These are phyloP conservation scores for Drosophila suboccidentalis DNA, from an alignment of 2,888 invertebrate genomes.

Conservation along the genomic window DNA sequence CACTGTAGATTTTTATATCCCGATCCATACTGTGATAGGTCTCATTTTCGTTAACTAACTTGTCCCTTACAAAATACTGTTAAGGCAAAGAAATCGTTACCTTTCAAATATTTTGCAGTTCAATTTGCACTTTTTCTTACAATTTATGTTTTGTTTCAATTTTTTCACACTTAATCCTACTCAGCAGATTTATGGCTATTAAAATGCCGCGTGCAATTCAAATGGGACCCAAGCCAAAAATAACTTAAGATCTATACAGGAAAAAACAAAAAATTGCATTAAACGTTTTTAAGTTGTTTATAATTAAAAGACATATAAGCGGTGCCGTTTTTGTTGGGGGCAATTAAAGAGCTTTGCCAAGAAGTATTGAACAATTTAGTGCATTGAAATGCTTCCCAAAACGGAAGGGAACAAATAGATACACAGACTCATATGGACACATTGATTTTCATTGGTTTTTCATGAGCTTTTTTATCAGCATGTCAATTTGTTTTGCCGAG, in stretches of 20 bases:
- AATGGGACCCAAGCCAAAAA: slow-evolving; percentile 22
- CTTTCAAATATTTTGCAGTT: neutral
- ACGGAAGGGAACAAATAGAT: neutral
- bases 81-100: neutral
- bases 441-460: slow-evolving; percentile 32
- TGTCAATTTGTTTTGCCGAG: slow-evolving; percentile 60
- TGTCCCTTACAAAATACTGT: neutral
- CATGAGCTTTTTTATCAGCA: slow-evolving; percentile 58
- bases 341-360: slow-evolving; percentile 36
- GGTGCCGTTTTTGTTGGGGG: slow-evolving; percentile 24
- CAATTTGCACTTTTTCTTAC: neutral
- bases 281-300: neutral
- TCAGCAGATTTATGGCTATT: slow-evolving; percentile 27
- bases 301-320: slow-evolving; percentile 23
- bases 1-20: no score
- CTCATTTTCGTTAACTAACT: no score
- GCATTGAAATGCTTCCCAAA: neutral
- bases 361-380: slow-evolving; percentile 26
- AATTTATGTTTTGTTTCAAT: neutral
- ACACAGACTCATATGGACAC: neutral
- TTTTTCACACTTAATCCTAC: slow-evolving; percentile 5
- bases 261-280: neutral
- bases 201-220: slow-evolving; percentile 3
- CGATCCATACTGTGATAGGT: no score
- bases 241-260: neutral